Evolutionary conservation across 1,140 invertebrate species (phyloP).

Genomic region (Caenorhabditis briggsae): DNA sequence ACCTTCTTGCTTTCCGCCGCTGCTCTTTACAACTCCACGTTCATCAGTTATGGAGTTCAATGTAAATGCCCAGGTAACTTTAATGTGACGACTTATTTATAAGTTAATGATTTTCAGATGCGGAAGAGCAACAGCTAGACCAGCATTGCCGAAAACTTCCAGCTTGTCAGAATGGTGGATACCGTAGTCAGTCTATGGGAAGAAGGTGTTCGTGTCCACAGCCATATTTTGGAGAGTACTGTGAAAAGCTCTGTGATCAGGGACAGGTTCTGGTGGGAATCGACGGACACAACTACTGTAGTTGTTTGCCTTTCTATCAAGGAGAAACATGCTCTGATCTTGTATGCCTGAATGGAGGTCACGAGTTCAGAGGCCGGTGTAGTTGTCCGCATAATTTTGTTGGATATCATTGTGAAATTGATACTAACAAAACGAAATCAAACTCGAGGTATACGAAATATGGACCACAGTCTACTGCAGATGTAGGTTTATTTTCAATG

Average conservation of each 20-base stretch:
- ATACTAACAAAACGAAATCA: conserved; percentile 72
- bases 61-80: conserved; percentile 71
- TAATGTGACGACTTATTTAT: background rate
- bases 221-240: conserved; percentile 77
- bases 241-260: conserved; percentile 77
- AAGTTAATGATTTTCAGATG: conserved; percentile 48
- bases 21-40: conserved; percentile 60
- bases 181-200: conserved; percentile 67
- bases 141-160: conserved; percentile 74
- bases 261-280: conserved; percentile 69
- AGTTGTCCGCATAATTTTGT: conserved; percentile 72
- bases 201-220: conserved; percentile 71
- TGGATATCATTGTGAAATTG: conserved; percentile 77
- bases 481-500: background rate
- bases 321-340: conserved; percentile 76
- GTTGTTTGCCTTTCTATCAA: conserved; percentile 75
- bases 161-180: conserved; percentile 73
- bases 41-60: conserved; percentile 64
- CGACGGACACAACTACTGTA: conserved; percentile 74
- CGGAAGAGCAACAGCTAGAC: conserved; percentile 65
- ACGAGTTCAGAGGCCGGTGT: conserved; percentile 70
- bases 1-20: conserved; percentile 62
- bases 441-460: conserved; percentile 43
- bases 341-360: conserved; percentile 76
- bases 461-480: conserved; percentile 17